Evolutionary conservation across 2,888 invertebrate genomes (phyloP).

Genomic region (Cephus pulcher): DNA sequence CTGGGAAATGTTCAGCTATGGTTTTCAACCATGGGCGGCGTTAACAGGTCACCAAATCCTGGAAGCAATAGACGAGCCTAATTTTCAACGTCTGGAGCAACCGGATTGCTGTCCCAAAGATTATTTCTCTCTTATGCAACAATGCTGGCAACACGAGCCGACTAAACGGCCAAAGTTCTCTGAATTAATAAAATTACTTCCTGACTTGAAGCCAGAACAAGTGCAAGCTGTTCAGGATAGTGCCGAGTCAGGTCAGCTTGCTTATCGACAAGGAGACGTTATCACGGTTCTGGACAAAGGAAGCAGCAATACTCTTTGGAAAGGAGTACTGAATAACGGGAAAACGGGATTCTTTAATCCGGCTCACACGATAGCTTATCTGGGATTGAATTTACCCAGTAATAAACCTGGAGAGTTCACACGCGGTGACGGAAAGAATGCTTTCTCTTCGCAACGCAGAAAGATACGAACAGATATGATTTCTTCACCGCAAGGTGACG

Average conservation of each 20-base stretch:
- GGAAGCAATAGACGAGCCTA: conserved; percentile 94
- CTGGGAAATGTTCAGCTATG: conserved; percentile 99
- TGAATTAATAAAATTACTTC: conserved; percentile 82
- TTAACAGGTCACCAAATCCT: conserved; percentile 94
- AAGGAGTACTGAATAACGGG: conserved; percentile 88
- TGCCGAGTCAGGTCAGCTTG: conserved; percentile 78
- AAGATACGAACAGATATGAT: conserved; percentile 92
- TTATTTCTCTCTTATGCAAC: conserved; percentile 91
- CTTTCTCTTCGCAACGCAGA: conserved; percentile 68
- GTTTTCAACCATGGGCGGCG: conserved; percentile 98
- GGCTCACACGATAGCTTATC: conserved; percentile 86
- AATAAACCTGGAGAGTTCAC: conserved; percentile 69
- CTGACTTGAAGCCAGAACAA: conserved; percentile 91
- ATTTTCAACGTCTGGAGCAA: conserved; percentile 88
- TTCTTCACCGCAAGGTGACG: conserved; percentile 95
- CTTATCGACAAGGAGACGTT: conserved; percentile 88
- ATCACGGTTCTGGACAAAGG: conserved; percentile 92
- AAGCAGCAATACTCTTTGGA: conserved; percentile 77
- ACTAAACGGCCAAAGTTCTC: conserved; percentile 89
- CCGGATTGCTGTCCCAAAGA: conserved; percentile 96
- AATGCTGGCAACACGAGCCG: conserved; percentile 97
- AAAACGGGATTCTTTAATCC: conserved; percentile 96
- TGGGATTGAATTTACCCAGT: conserved; percentile 80
- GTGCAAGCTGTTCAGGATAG: conserved; percentile 83
- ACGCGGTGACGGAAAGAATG: conserved; percentile 73